Percentiles rank a stretch among this genome's conserved stretches.
These are phyloP conservation scores for Orchesella flavescens DNA, from an alignment of 2,888 invertebrate species.

Conservation along the genomic window DNA sequence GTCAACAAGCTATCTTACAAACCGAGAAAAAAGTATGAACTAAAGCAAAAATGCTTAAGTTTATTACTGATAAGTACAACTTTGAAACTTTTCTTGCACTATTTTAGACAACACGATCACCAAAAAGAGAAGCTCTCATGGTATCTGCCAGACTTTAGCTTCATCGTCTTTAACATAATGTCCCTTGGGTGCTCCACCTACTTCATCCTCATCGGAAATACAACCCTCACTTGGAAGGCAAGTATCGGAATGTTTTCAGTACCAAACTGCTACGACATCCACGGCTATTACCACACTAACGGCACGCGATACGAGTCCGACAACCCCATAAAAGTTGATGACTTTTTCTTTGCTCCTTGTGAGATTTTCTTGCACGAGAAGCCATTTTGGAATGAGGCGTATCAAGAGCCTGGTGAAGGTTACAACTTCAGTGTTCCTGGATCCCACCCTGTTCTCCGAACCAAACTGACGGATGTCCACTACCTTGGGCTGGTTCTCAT, in stretches of 20 bases:
- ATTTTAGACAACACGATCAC: background rate
- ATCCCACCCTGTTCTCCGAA: conserved; percentile 13
- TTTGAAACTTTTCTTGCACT: background rate
- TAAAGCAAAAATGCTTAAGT: background rate
- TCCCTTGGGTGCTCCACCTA: conserved; percentile 15
- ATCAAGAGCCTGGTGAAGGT: background rate
- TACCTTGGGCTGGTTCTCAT: conserved; percentile 39
- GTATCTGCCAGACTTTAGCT: conserved; percentile 33
- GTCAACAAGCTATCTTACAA: conserved; percentile 38
- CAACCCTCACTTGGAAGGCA: conserved; percentile 28
- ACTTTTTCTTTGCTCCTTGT: conserved; percentile 41
- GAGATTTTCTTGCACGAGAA: background rate
- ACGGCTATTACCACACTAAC: background rate
- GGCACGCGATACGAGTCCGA: background rate
- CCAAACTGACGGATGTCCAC: conserved; percentile 22
- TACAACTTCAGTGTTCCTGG: background rate
- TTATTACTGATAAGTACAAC: too few relatives aligned
- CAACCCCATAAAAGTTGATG: background rate
- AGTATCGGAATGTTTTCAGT: conserved; percentile 33
- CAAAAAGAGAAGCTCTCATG: conserved; percentile 23
- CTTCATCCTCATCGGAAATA: conserved; percentile 26
- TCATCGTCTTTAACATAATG: conserved; percentile 27
- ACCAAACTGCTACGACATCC: conserved; percentile 6
- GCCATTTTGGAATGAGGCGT: background rate
- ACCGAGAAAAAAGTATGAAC: conserved; percentile 6